These are phyloP conservation scores for Malurus splendens DNA, from an alignment of 2,797 vertebrate genomes.

Conservation along the genomic window DNA sequence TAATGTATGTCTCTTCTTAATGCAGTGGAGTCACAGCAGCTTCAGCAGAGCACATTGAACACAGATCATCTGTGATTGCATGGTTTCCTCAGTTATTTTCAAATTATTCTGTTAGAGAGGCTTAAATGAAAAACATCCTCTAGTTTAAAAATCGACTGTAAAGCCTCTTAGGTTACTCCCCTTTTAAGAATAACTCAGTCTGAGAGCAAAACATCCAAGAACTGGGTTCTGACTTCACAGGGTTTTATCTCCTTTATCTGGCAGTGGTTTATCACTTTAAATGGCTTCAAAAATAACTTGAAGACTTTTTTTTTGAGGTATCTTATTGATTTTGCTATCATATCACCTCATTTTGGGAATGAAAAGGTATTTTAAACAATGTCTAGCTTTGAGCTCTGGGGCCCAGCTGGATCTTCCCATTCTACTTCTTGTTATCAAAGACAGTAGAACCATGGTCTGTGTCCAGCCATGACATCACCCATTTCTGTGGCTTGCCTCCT, in stretches of 20 bases:
- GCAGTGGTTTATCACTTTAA: neutral
- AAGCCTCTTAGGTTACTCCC: conserved; percentile 3
- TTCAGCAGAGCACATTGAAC: conserved; percentile 2
- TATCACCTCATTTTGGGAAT: neutral
- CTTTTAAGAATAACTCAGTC: conserved; percentile 9
- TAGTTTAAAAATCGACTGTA: neutral
- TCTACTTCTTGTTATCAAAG: neutral
- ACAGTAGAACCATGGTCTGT: neutral
- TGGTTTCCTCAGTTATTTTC: conserved; percentile 22
- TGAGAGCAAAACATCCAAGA: neutral
- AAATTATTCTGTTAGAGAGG: conserved; percentile 7
- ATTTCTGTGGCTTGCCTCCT: neutral
- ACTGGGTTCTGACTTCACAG: neutral
- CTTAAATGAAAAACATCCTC: conserved; percentile 28
- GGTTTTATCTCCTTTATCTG: neutral
- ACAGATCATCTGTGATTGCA: conserved; percentile 21
- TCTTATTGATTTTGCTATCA: neutral
- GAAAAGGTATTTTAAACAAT: neutral
- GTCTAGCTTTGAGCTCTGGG: neutral
- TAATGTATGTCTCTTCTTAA: conserved; percentile 51
- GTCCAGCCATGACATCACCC: fast-evolving
- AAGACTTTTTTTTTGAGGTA: neutral
- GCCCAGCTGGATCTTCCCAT: neutral
- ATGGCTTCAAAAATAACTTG: neutral
- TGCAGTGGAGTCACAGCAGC: conserved; percentile 19